A percentile compares a stretch with the other conserved stretches of the same genome.
These are phyloP conservation scores for Maniola hyperantus DNA, from an alignment of 2,888 invertebrate genomes.

Conservation along the genomic window DNA sequence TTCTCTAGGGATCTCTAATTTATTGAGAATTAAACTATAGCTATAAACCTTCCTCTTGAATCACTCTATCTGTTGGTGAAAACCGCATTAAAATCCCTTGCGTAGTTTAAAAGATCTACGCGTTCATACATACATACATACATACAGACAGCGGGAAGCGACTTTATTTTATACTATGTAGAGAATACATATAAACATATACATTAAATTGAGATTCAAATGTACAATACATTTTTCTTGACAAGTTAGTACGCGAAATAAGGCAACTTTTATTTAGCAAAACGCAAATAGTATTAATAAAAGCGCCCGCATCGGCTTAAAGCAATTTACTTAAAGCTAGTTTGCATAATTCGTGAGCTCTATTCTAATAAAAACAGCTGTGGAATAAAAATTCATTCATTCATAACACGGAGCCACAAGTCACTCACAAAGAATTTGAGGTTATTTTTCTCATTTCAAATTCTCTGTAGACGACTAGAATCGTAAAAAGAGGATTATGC, in stretches of 20 bases:
- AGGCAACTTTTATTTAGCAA: slow-evolving; percentile 18
- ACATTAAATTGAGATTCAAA: not conserved
- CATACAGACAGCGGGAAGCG: too few species aligned
- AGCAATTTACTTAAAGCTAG: slow-evolving; percentile 40
- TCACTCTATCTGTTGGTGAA: too few species aligned
- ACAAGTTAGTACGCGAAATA: not conserved
- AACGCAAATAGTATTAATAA: slow-evolving; percentile 32
- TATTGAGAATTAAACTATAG: too few species aligned
- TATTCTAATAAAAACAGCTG: slow-evolving; percentile 41
- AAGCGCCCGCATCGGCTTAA: slow-evolving; percentile 31
- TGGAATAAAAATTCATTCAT: slow-evolving; percentile 58
- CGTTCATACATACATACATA: too few species aligned
- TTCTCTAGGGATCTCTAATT: too few species aligned
- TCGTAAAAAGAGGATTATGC: slow-evolving; percentile 82
- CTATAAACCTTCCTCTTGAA: too few species aligned
- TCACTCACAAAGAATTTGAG: slow-evolving; percentile 69
- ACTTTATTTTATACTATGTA: too few species aligned
- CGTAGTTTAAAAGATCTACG: too few species aligned
- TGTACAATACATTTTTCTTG: not conserved
- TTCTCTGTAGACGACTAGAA: slow-evolving; percentile 75
- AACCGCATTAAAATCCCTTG: too few species aligned
- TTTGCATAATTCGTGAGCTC: slow-evolving; percentile 37
- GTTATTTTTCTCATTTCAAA: slow-evolving; percentile 80
- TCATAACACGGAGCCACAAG: slow-evolving; percentile 63
- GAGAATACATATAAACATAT: too few species aligned